Percentiles rank a stretch among this genome's conserved stretches.
Evolutionary conservation across 2,888 invertebrate species (phyloP).

Genomic region (Tetragonisca angustula): DNA sequence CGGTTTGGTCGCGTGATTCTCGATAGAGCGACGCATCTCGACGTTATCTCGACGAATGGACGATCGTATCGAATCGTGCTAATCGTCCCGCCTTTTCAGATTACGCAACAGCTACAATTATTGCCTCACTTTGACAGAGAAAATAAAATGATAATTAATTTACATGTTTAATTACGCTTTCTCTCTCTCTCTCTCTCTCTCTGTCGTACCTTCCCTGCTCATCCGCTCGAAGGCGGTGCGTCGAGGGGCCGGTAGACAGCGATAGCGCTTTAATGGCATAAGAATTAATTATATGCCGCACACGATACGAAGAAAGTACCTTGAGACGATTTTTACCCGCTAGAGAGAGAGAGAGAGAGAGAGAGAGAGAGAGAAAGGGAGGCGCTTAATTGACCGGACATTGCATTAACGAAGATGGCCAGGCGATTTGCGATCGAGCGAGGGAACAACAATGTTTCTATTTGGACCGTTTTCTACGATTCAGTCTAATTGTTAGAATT

Average conservation of each 20-base stretch:
- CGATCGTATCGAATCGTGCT: slow-evolving; percentile 79
- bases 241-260: slow-evolving; percentile 24
- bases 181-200: background rate
- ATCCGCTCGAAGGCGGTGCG: slow-evolving; percentile 8
- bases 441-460: too few species aligned
- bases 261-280: slow-evolving; percentile 60
- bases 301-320: slow-evolving; percentile 60
- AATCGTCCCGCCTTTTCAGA: slow-evolving; percentile 50
- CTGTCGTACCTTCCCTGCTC: background rate
- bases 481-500: too few species aligned
- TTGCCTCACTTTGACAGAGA: slow-evolving; percentile 49
- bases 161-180: slow-evolving; percentile 60
- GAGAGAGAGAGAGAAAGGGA: slow-evolving; percentile 13
- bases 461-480: too few species aligned
- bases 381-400: slow-evolving; percentile 54
- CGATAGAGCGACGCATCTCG: slow-evolving; percentile 40
- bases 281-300: slow-evolving; percentile 61
- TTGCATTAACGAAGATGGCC: slow-evolving; percentile 55
- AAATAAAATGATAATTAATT: slow-evolving; percentile 62
- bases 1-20: slow-evolving; percentile 5
- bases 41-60: slow-evolving; percentile 76
- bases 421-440: slow-evolving; percentile 2
- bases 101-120: slow-evolving; percentile 59
- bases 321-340: slow-evolving; percentile 32
- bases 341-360: slow-evolving; percentile 8